Base-by-base conservation (phyloP, 64 coral and sea anemone genomes). In the Montipora foliosa region DNA sequence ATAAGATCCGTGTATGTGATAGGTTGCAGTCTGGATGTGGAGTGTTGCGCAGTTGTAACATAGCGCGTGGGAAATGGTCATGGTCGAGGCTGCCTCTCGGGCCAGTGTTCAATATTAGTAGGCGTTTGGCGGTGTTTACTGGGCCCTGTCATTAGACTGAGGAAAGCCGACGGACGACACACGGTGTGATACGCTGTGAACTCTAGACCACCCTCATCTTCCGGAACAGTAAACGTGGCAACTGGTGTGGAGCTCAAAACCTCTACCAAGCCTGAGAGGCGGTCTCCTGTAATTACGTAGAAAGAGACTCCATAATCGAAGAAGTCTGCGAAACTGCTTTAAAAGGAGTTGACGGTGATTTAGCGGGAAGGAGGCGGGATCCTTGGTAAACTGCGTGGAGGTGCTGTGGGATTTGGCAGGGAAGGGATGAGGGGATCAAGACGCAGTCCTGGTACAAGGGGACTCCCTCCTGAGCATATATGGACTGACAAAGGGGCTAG, bases 21-120 rank as follows among this genome's bases (percentile, higher is more conserved):
- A 92, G n/a, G 81, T 92, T 92, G 81, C 90, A 92, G 50, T 92
- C 90, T 45, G 80, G 80, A 71, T 77, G 52, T 19, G 90, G 90
- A 6, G 90, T 92, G 74, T 92, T 85, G 67, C 90, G 81, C 21
- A 92, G 51, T 50, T 92, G 90, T 50, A 92, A 53, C 68, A 92
- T 93, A 50, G 83, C 91, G 21, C 77, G 83, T 77, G 88, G 45
- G 84, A 93, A 87, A 12, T 58, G 74, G 91, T 93, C 91, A 6
- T 88, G 55, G 83, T 93, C 21, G 47, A 93, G 91, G 91, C 60
- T 85, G 24, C 80, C 80, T 20, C 80, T 85, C 2, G 90, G 90
- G 20, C 68, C 90, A 37, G 80, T 92, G 74, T 93, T 88, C 1
- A 75, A 93, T 59, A 87, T 93, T 45, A 93, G 83, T 21, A 87